Base-by-base conservation (phyloP, 2,113 vertebrate species). In the Puma concolor region DNA sequence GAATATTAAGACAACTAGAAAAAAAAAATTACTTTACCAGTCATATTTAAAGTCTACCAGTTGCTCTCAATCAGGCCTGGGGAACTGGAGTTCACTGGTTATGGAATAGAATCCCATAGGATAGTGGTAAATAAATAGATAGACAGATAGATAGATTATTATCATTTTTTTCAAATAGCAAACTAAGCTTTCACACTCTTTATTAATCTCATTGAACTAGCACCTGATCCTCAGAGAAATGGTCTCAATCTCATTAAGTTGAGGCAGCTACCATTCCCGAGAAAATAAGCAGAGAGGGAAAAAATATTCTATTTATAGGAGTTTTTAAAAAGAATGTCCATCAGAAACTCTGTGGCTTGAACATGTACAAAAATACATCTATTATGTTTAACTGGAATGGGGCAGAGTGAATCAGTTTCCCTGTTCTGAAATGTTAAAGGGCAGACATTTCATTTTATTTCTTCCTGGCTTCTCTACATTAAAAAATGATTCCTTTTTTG, bases 391-490 rank as follows among this genome's bases (percentile, higher is more conserved):
- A 96, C 80, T 79, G 48, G 38, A 95, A 83, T 60, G 36, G 71
- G n/a, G n/a, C 36, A 95, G 31, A 92, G 17, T 48, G 82, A 91
- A 95, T 97, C 91, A 36, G 76, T 80, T 76, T 85, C 33, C 31
- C 14, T 94, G 15, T 93, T 88, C 71, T 91, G 71, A 97, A 95
- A 88, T 93, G 91, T 88, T 88, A 97, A 98, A 97, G 93, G 95
- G 66, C 82, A 95, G 31, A 64, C 31, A 66, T 97, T 97, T 96
- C 88, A 95, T 97, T 97, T 96, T 96, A 90, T 93, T 95, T 94
- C 60, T 89, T 77, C 21, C 48, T 38, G 52, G 17, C 29, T 97
- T 85, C 33, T 83, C 64, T 76, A 31, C 7, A 64, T 93, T 64
- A 91, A 91, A 95, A 89, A 97, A 88, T 94, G 88, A 94, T 36